Base-by-base conservation (phyloP, 2,797 vertebrate genomes). In the Sebastes hubbsi region DNA sequence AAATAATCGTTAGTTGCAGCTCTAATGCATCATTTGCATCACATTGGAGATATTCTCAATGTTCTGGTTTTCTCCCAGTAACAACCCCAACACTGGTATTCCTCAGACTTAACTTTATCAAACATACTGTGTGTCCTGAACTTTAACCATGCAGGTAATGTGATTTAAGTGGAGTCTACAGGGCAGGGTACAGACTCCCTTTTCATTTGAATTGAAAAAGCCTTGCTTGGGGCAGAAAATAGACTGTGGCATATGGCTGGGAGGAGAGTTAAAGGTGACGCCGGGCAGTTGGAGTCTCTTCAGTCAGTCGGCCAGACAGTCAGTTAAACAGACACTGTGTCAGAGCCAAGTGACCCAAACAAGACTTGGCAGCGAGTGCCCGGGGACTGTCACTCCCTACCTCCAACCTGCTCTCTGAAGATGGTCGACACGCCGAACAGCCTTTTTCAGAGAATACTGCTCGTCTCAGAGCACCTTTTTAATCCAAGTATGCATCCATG, bases 291-390 rank as follows among this genome's bases (percentile, higher is more conserved):
- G 84, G 85, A 90, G 10, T 75, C 54, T 58, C 71, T 82, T 88
- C 87, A 88, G 81, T 86, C 85, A 79, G 66, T 73, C 66, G 74
- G 65, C 34, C 66, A 78, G 75, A 67, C 56, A 82, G 73, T 76
- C 77, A 77, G 68, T 75, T 78, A 66, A 59, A 87, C 73, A 63
- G 76, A 69, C 76, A 34, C 67, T 20, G 13, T 54, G 78, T 84
- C 82, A 70, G 74, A 80, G 80, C 70, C 87, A 71, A 80, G 75
- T 82, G 85, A 89, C 88, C 86, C 81, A 82, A 90, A 91, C 88
- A 29, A 16, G 78, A 83, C 55, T 67, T 90, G 90, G 82, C 92
- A 92, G 87, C 3, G 8, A 69, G 73, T 8, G 81, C 70, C 78
- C 10, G 66, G 75, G 82, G 75, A 84, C 66, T 29, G 73, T 78